Evolutionary conservation across 2,888 invertebrate species (phyloP), one percentile per base, ranked within the genome.

Genomic region (Apocheima hispidaria): DNA sequence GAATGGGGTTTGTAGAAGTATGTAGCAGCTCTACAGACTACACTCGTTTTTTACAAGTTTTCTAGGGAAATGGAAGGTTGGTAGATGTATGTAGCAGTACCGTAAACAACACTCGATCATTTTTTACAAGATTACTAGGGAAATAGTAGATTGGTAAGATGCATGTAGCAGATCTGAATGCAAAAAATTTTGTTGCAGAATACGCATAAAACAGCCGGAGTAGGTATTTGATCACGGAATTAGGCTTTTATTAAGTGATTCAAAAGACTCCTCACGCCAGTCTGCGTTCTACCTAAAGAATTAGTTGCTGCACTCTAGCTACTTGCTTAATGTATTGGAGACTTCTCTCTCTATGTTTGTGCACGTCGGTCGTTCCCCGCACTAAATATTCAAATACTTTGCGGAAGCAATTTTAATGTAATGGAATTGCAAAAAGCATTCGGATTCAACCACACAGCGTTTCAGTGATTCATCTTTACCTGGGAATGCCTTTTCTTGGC

Each of bases 361-460:
- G 28, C 40, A 51, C 28, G 2, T 9, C n/a, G n/a, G n/a, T n/a
- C n/a, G n/a, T n/a, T n/a, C 28, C 18, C 58, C 69, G 55, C 61
- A 64, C 62, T 77, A 74, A 73, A 73, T 77, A 74, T 75, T 75
- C 73, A 76, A 70, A 70, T 69, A 60, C 54, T 65, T 64, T 54
- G 60, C 71, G 63, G 67, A 70, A 69, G 67, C 65, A 53, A 46
- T 40, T 26, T 23, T 50, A 52, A 48, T 60, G 52, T 78, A 78
- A 81, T 79, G 77, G 79, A 79, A 78, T 78, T 74, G 71, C 68
- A 72, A 74, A 81, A 75, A 65, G 70, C 66, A 50, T 69, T 49
- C 68, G 52, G 61, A 70, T 65, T 63, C 56, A 53, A 43, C 10
- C 30, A 41, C 44, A 49, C 48, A 36, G 20, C 16, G 28, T 35